phyloP scores from a whole-genome alignment of 2,113 vertebrate genomes.

The Columbina picui region DNA sequence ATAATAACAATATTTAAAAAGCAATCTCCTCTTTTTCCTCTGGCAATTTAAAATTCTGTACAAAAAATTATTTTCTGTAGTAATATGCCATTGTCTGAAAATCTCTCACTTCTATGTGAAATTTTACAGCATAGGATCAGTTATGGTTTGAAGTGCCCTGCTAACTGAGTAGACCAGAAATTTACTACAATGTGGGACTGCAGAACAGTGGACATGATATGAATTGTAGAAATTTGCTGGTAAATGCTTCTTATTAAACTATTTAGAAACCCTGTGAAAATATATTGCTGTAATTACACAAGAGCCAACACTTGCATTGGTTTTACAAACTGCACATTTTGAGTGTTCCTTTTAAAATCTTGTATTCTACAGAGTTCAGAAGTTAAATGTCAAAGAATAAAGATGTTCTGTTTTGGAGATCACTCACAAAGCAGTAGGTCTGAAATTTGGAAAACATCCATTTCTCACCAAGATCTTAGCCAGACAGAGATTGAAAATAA shows the following conservation, averaged over 20 bases:
- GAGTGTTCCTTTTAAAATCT: background rate
- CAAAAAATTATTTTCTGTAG: accelerated
- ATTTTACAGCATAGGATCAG: background rate
- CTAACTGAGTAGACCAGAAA: background rate
- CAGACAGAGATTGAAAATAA: background rate
- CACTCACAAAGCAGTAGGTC: background rate
- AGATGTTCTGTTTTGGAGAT: background rate
- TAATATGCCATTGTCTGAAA: background rate
- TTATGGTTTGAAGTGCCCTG: background rate
- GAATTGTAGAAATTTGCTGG: background rate
- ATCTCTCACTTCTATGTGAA: background rate
- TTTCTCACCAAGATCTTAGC: background rate
- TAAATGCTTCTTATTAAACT: background rate
- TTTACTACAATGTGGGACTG: background rate
- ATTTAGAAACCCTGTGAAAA: background rate
- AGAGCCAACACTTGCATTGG: background rate
- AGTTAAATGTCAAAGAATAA: background rate
- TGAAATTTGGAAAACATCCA: background rate
- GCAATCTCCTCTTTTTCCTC: background rate
- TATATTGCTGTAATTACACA: background rate
- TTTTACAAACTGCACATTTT: background rate
- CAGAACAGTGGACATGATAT: background rate
- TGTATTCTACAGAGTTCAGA: background rate
- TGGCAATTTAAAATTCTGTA: background rate
- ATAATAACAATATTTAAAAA: background rate